Evolutionary conservation across 2,797 vertebrate genomes (phyloP).

Genomic region (Forpus xanthops): DNA sequence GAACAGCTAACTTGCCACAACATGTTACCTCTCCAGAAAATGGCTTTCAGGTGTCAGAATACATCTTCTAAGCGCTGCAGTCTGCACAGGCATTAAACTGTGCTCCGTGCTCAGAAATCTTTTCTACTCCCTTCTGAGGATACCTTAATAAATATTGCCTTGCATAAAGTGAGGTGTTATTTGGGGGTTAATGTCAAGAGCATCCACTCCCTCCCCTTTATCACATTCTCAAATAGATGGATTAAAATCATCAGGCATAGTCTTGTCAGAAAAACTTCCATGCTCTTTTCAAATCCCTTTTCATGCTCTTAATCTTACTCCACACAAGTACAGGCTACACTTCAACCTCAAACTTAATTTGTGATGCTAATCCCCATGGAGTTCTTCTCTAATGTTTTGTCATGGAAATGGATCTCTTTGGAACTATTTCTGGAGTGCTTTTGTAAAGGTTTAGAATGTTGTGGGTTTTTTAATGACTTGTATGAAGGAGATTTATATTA

Average conservation of each 20-base stretch:
- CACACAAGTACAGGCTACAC: conserved; percentile 37
- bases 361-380: conserved; percentile 68
- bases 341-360: conserved; percentile 68
- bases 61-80: background rate
- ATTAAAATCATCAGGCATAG: background rate
- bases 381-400: conserved; percentile 63
- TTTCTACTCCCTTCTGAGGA: conserved; percentile 10
- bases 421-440: conserved; percentile 78
- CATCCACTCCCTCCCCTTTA: background rate
- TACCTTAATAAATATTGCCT: conserved; percentile 1
- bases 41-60: conserved; percentile 6
- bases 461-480: conserved; percentile 74
- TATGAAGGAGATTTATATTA: conserved; percentile 82
- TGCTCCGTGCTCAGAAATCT: conserved; percentile 26
- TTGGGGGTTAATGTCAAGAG: conserved; percentile 21
- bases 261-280: conserved; percentile 42
- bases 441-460: conserved; percentile 76
- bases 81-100: background rate
- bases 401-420: conserved; percentile 70
- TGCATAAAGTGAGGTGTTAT: background rate
- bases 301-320: conserved; percentile 37
- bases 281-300: conserved; percentile 23
- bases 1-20: conserved; percentile 47
- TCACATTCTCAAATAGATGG: background rate
- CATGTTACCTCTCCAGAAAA: conserved; percentile 41